These are phyloP conservation scores for Drosophila gunungcola DNA, from an alignment of 1,140 invertebrate species.

Conservation along the genomic window DNA sequence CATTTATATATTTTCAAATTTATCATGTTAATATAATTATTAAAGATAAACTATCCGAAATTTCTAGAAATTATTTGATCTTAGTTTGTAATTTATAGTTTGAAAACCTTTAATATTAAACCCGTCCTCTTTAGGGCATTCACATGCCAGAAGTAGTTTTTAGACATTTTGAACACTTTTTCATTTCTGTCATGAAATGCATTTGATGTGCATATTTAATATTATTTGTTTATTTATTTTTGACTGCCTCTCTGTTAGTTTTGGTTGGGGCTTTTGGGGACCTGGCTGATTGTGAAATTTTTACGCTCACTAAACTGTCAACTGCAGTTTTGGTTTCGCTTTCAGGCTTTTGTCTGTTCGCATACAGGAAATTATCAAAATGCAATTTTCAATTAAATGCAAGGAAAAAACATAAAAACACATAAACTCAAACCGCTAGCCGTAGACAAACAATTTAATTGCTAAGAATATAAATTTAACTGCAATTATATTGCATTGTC, in stretches of 20 bases:
- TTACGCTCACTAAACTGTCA: slow-evolving; percentile 63
- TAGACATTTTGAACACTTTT: not conserved
- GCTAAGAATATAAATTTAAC: slow-evolving; percentile 11
- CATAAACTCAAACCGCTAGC: slow-evolving; percentile 1
- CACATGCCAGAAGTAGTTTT: not conserved
- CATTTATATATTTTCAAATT: too few relatives aligned
- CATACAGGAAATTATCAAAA: slow-evolving; percentile 63
- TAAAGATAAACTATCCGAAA: too few relatives aligned
- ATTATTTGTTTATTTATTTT: slow-evolving; percentile 62
- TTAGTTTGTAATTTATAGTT: not conserved
- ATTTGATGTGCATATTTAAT: slow-evolving; percentile 56
- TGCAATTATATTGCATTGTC: slow-evolving; percentile 5
- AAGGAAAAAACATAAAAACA: slow-evolving; percentile 1
- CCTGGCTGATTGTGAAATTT: slow-evolving; percentile 31
- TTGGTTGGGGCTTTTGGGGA: slow-evolving; percentile 9
- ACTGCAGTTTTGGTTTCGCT: slow-evolving; percentile 61
- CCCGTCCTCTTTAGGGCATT: not conserved
- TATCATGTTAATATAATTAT: too few relatives aligned
- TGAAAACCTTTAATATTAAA: too few relatives aligned
- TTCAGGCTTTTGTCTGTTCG: slow-evolving; percentile 44
- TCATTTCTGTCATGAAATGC: slow-evolving; percentile 32
- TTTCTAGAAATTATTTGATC: not conserved
- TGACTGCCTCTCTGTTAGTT: slow-evolving; percentile 14
- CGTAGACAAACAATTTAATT: not conserved
- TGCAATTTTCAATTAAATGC: slow-evolving; percentile 64